phyloP scores from a whole-genome alignment of 2,888 invertebrate genomes.

The Oxycera nigricornis region DNA sequence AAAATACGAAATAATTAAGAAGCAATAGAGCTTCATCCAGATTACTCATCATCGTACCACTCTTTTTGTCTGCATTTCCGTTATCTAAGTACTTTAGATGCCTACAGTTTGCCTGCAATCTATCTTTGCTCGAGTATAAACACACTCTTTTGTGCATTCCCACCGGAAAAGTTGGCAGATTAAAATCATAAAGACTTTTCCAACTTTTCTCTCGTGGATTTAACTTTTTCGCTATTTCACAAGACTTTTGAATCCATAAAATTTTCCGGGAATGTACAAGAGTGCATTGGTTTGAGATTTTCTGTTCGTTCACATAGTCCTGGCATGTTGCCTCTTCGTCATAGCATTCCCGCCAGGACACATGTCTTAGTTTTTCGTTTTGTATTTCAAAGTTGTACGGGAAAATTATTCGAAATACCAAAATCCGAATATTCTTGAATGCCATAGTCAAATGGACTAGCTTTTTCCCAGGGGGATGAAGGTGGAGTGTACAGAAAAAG shows the following conservation, averaged over 20 bases:
- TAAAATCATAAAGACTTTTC: constrained; percentile 6
- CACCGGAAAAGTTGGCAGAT: background rate
- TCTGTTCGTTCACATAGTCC: background rate
- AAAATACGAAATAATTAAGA: background rate
- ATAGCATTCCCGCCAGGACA: too few species aligned
- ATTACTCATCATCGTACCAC: background rate
- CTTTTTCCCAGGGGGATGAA: too few species aligned
- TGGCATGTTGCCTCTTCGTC: background rate
- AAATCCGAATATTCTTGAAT: background rate
- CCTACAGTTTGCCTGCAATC: background rate
- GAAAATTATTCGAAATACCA: background rate
- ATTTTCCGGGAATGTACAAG: too few species aligned
- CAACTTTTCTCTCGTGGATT: background rate
- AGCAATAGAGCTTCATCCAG: background rate
- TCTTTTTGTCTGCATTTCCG: too few species aligned
- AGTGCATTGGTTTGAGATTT: too few species aligned
- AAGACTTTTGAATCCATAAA: background rate
- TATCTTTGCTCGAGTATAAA: background rate
- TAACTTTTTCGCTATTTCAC: background rate
- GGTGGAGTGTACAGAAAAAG: background rate
- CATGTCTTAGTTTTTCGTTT: too few species aligned
- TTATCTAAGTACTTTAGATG: too few species aligned
- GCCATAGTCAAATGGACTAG: background rate
- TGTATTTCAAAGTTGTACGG: background rate
- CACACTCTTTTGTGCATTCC: background rate